Evolutionary conservation across 2,797 vertebrate genomes (phyloP), one percentile per base, ranked within the genome.

Genomic region (Perodicticus potto): DNA sequence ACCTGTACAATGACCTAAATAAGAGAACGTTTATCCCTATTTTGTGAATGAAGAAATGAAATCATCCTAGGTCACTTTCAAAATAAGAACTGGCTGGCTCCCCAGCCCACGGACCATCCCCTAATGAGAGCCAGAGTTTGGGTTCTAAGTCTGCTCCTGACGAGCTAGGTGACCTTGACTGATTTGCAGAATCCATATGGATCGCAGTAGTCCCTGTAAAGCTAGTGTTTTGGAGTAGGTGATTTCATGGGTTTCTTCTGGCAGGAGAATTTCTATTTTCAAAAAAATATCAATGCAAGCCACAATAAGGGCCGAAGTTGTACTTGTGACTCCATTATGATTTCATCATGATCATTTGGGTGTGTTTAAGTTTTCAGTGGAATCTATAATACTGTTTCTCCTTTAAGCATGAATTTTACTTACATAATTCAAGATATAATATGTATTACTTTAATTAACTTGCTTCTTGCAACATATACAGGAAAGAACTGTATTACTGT

Each of bases 41-140:
- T 37, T 95, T 74, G 45, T 45, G 29, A 23, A n/a, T 81, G 34
- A 96, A 73, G 23, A 93, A 84, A 88, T 92, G 67, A 70, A 67
- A n/a, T n/a, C 63, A 89, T 84, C 70, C 13, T 74, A 85, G 53
- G 45, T 57, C 5, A 29, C 43, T 43, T 49, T 78, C 61, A 87
- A 87, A 86, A 25, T 86, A 20, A 63, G 53, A 84, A 10, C 29
- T 80, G 25, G 22, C 8, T 67, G 34, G 74, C 11, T 29, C 55
- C 53, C 23, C 0, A 92, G 45, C 5, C 55, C 43, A 45, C 9
- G 37, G 16, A 73, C 5, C 49, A 53, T 12, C 14, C 27, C 34
- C 23, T 65, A 74, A 93, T 40, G 14, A 74, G n/a, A 72, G 14
- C 7, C 27, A 73, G 23, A 23, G 20, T 34, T 88, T 77, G 32